Evolutionary conservation across 1,140 invertebrate genomes (phyloP).

Genomic region (Lordiphosa stackelbergi): DNA sequence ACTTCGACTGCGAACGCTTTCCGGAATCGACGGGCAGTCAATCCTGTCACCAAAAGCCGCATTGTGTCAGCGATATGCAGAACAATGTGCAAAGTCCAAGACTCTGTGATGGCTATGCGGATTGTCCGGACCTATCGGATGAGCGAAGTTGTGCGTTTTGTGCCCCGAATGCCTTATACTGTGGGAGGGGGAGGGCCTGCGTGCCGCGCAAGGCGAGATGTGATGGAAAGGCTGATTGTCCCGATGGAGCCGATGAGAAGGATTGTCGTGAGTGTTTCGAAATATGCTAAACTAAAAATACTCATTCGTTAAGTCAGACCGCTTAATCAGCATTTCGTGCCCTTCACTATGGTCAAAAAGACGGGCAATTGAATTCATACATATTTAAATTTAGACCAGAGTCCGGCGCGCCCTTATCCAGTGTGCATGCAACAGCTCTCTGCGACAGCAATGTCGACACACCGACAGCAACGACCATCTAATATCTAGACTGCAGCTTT

Average conservation of each 20-base stretch:
- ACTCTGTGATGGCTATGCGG: slow-evolving; percentile 90
- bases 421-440: no score
- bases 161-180: slow-evolving; percentile 83
- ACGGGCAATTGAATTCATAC: no score
- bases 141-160: slow-evolving; percentile 89
- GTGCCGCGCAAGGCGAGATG: slow-evolving; percentile 85
- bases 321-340: no score
- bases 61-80: slow-evolving; percentile 85
- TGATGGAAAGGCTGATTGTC: slow-evolving; percentile 89
- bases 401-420: no score
- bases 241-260: slow-evolving; percentile 90
- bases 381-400: no score
- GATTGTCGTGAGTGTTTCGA: slow-evolving; percentile 85
- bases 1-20: slow-evolving; percentile 88
- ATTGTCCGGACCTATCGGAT: slow-evolving; percentile 90
- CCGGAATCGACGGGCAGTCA: slow-evolving; percentile 86
- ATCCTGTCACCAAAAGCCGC: slow-evolving; percentile 86
- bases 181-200: slow-evolving; percentile 86
- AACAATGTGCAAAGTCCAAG: slow-evolving; percentile 84
- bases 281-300: background rate
- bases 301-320: no score
- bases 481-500: no score
- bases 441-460: no score
- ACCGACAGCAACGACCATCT: no score
- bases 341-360: no score